Percentiles rank a stretch among this genome's conserved stretches.
Conservation (phyloP, 2,113 vertebrate genomes). For the Odobenus rosmarus region DNA sequence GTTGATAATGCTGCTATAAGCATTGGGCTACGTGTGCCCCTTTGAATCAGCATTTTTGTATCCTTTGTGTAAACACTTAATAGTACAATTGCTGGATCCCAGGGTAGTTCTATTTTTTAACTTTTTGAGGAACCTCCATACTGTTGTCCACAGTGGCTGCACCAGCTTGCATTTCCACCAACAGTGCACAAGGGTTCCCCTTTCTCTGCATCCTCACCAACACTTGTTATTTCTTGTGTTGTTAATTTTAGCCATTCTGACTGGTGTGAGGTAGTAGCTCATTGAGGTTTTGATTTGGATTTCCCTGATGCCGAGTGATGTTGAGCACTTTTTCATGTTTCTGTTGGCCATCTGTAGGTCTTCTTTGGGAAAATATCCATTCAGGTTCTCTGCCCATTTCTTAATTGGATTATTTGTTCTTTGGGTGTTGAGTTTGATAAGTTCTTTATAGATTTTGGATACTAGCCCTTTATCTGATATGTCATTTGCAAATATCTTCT, state of each 20-base stretch:
- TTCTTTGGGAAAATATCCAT: neutral
- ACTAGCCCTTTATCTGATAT: neutral
- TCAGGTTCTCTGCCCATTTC: neutral
- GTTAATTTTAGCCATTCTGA: neutral
- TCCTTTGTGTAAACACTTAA: neutral
- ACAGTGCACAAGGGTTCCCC: too few species aligned
- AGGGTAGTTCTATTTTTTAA: neutral
- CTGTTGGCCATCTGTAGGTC: neutral
- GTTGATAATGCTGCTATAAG: neutral
- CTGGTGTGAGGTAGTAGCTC: neutral
- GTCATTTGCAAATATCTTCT: neutral
- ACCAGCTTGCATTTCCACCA: neutral
- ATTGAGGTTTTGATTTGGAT: neutral
- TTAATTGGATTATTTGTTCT: neutral
- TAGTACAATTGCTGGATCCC: neutral
- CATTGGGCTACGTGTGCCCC: neutral
- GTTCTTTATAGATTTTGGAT: neutral
- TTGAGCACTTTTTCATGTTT: too few species aligned
- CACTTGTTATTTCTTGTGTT: rapidly evolving
- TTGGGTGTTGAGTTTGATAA: neutral
- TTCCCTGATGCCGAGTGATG: neutral
- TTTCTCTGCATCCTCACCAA: neutral
- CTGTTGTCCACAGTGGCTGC: neutral
- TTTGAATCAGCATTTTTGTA: neutral
- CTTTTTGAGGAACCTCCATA: neutral